These are phyloP conservation scores for Megaustenia siamemsis DNA, from an alignment of 2,888 invertebrate genomes.

Conservation along the genomic window DNA sequence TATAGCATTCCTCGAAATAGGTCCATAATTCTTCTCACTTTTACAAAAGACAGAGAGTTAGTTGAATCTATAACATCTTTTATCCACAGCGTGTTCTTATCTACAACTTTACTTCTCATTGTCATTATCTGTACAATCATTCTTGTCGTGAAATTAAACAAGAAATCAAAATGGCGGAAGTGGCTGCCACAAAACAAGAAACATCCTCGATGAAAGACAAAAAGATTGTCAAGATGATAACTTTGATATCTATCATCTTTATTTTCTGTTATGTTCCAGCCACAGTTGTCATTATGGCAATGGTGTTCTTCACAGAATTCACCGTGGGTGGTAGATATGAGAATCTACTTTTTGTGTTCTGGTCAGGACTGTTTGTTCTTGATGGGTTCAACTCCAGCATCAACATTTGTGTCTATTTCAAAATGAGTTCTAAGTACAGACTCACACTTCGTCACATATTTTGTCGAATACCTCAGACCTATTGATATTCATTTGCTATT, in stretches of 20 bases:
- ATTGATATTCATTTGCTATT: too few relatives aligned
- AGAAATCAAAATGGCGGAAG: constrained; percentile 34
- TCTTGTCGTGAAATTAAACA: neutral
- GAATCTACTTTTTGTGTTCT: neutral
- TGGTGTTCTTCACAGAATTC: constrained; percentile 16
- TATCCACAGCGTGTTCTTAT: constrained; percentile 12
- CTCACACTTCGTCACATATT: neutral
- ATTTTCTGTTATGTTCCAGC: constrained; percentile 16
- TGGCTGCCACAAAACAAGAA: neutral
- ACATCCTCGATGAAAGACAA: neutral
- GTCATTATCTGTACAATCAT: constrained; percentile 27
- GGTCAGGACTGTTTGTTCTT: neutral
- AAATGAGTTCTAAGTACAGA: constrained; percentile 30
- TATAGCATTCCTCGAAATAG: neutral
- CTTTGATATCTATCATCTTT: neutral
- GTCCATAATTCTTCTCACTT: neutral
- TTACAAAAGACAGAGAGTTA: neutral
- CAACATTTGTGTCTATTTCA: constrained; percentile 17
- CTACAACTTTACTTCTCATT: neutral
- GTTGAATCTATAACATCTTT: neutral
- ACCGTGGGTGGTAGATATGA: constrained; percentile 5
- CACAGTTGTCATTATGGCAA: neutral
- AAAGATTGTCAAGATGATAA: constrained; percentile 20
- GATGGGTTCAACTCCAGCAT: constrained; percentile 24
- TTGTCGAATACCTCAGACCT: too few relatives aligned